Percentiles rank a stretch among this genome's conserved stretches.
These are phyloP conservation scores for Drosophila prostipennis DNA, from an alignment of 2,888 invertebrate species.

Conservation along the genomic window DNA sequence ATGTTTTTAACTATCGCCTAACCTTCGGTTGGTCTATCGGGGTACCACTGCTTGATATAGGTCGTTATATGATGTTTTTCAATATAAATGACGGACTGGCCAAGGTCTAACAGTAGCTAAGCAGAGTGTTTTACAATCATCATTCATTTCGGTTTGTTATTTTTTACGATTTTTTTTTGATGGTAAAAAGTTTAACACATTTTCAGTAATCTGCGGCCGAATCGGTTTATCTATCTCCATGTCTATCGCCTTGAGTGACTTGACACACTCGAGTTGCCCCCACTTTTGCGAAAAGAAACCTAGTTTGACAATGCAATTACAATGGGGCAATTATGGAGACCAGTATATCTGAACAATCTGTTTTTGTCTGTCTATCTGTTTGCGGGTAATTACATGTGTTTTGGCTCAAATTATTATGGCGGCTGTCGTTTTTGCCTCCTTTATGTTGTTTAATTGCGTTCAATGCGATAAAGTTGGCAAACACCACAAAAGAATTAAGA, in stretches of 20 bases:
- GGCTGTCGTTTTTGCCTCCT: slow-evolving; percentile 12
- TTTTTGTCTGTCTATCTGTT: slow-evolving; percentile 39
- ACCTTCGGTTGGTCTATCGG: slow-evolving; percentile 30
- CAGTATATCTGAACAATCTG: slow-evolving; percentile 52
- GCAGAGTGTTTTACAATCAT: slow-evolving; percentile 23
- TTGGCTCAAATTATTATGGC: slow-evolving; percentile 55
- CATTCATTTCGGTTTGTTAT: slow-evolving; percentile 24
- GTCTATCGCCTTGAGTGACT: slow-evolving; percentile 48
- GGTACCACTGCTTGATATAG: slow-evolving; percentile 28
- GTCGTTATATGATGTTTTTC: slow-evolving; percentile 38
- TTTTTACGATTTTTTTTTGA: slow-evolving; percentile 32
- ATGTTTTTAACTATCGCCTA: slow-evolving; percentile 5
- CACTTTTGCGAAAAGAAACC: slow-evolving; percentile 8
- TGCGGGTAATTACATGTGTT: slow-evolving; percentile 61
- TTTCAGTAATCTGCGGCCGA: slow-evolving; percentile 17
- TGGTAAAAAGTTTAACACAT: slow-evolving; percentile 56
- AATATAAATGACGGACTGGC: slow-evolving; percentile 4
- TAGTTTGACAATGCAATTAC: slow-evolving; percentile 53
- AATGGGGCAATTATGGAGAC: slow-evolving; percentile 63
- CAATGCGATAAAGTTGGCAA: slow-evolving; percentile 10
- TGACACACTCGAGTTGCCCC: slow-evolving; percentile 49
- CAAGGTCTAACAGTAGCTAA: slow-evolving; percentile 27
- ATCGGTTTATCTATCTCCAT: slow-evolving; percentile 21
- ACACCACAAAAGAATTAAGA: background rate
- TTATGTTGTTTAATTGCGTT: slow-evolving; percentile 23